Evolutionary conservation across 2,888 invertebrate species (phyloP).

Genomic region (Cephus spinipes): DNA sequence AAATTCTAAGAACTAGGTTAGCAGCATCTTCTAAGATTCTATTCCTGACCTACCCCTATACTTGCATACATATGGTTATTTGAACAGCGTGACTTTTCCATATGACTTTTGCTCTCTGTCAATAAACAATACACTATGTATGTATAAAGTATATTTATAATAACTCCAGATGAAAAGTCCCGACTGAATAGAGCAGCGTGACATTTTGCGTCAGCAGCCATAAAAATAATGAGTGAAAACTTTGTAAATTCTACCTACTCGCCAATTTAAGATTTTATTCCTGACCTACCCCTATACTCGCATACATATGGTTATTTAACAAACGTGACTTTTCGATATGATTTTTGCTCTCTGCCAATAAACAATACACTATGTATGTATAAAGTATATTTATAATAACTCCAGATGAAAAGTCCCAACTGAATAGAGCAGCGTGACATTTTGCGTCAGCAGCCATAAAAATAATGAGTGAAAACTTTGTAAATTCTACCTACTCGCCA

Average conservation of each 20-base stretch:
- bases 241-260: no score
- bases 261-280: not conserved
- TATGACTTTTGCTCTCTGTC: not conserved
- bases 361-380: not conserved
- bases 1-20: not conserved
- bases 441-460: not conserved
- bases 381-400: not conserved
- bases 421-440: not conserved
- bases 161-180: not conserved
- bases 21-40: not conserved
- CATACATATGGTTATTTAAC: not conserved
- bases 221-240: not conserved
- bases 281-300: not conserved
- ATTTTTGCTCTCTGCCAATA: not conserved
- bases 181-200: not conserved
- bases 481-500: no score
- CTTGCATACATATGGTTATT: not conserved
- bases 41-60: not conserved
- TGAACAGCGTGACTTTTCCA: not conserved
- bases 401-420: not conserved
- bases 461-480: not conserved
- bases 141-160: not conserved
- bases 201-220: not conserved
- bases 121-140: not conserved
- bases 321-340: not conserved